Evolutionary conservation across 92 coral and sea anemone genomes (phyloP).

Genomic region (Porites rus): DNA sequence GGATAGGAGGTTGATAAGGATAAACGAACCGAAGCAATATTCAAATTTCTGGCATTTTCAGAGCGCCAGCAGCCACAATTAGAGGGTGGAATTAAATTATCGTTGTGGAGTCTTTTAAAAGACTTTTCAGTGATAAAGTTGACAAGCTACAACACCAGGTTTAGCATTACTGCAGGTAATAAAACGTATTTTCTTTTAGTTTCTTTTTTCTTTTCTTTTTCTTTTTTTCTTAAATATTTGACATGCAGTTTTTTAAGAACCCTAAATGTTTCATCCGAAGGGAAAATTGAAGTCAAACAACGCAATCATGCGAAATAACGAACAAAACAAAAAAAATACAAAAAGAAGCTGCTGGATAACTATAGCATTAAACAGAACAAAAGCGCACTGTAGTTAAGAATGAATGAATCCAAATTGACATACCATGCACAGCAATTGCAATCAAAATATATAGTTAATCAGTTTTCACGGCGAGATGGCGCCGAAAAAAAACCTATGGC

Average conservation of each 20-base stretch:
- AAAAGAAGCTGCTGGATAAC: slow-evolving; percentile 4
- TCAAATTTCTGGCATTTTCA: slow-evolving; percentile 36
- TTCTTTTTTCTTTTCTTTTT: no score
- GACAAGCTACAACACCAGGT: background rate
- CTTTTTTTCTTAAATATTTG: background rate
- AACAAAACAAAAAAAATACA: slow-evolving; percentile 10
- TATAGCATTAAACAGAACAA: slow-evolving; percentile 2
- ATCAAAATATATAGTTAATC: background rate
- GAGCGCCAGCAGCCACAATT: slow-evolving; percentile 24
- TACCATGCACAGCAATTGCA: background rate
- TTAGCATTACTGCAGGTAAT: background rate
- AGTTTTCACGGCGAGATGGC: background rate
- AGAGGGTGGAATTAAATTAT: slow-evolving; percentile 16
- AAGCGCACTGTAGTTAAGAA: background rate
- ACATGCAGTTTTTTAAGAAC: background rate
- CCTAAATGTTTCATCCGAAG: background rate
- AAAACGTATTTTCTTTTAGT: no score
- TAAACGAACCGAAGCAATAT: slow-evolving; percentile 29
- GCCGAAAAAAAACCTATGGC: background rate
- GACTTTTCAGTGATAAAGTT: background rate
- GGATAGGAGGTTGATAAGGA: slow-evolving; percentile 29
- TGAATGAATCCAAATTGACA: background rate
- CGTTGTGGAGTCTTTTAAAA: background rate
- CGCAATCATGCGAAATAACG: background rate
- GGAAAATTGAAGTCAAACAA: background rate